phyloP scores from a whole-genome alignment of 2,888 invertebrate species.

The Parascotia fuliginaria region DNA sequence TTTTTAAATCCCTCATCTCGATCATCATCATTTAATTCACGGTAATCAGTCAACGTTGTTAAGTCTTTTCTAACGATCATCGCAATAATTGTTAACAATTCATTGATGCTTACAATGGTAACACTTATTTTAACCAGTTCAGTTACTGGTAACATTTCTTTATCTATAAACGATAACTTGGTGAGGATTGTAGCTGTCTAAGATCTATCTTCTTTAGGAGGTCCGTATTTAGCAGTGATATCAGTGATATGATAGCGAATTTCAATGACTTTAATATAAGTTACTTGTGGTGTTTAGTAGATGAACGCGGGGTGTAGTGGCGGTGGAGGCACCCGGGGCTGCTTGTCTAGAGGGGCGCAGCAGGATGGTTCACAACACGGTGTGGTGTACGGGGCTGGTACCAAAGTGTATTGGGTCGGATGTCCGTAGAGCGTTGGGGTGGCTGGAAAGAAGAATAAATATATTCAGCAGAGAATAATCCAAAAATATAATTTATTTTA shows the following conservation, averaged over 20 bases:
- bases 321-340: slow-evolving; percentile 71
- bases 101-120: neutral
- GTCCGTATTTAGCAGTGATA: no score
- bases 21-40: neutral
- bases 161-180: neutral
- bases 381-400: slow-evolving; percentile 73
- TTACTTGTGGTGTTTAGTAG: slow-evolving; percentile 57
- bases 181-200: neutral
- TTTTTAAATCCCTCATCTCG: neutral
- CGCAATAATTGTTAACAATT: neutral
- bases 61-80: slow-evolving; percentile 3
- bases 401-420: slow-evolving; percentile 72
- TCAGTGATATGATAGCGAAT: slow-evolving; percentile 3
- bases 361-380: slow-evolving; percentile 77
- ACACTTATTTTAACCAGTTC: neutral
- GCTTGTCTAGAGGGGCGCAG: slow-evolving; percentile 76
- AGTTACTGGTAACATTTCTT: neutral
- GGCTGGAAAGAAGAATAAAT: slow-evolving; percentile 53
- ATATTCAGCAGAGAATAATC: neutral
- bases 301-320: slow-evolving; percentile 81
- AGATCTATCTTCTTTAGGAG: neutral
- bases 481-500: no score
- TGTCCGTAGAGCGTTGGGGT: slow-evolving; percentile 75
- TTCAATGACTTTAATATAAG: slow-evolving; percentile 39
- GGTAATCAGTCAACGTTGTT: slow-evolving; percentile 7